phyloP scores from a whole-genome alignment of 2,888 invertebrate species.

The Anodontia alba region DNA sequence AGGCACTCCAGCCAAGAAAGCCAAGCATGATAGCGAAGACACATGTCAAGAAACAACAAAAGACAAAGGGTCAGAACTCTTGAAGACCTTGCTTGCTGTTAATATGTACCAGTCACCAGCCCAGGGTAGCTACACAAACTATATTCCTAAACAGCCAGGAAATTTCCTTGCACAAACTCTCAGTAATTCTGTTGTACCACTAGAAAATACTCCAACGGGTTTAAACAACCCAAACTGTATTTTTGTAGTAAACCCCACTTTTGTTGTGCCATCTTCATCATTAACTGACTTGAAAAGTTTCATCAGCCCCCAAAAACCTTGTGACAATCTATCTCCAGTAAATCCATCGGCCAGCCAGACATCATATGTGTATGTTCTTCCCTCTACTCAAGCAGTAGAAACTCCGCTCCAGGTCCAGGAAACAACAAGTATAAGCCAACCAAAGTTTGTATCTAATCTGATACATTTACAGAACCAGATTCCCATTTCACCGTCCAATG shows the following conservation, averaged over 20 bases:
- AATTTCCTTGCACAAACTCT: not conserved
- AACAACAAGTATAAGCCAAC: not conserved
- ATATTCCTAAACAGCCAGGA: not conserved
- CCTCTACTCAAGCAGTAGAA: not conserved
- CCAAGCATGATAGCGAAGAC: not conserved
- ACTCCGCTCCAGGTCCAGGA: not conserved
- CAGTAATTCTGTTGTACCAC: not conserved
- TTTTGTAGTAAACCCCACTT: not conserved
- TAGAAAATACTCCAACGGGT: not conserved
- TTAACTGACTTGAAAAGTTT: constrained; percentile 1
- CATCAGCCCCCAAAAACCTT: not conserved
- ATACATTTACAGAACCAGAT: not conserved
- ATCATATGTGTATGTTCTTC: not conserved
- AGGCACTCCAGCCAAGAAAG: constrained; percentile 3
- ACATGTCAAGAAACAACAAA: not conserved
- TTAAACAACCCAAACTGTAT: not conserved
- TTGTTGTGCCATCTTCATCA: not conserved
- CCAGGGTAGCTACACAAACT: not conserved
- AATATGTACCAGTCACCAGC: not conserved
- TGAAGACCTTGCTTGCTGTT: not conserved
- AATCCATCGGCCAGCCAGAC: not conserved
- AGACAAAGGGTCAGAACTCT: not conserved
- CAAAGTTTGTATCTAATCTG: not conserved
- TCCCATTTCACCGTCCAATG: not conserved
- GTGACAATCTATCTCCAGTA: not conserved